phyloP scores from a whole-genome alignment of 2,113 vertebrate species.

The Zosterops hypoxanthus region DNA sequence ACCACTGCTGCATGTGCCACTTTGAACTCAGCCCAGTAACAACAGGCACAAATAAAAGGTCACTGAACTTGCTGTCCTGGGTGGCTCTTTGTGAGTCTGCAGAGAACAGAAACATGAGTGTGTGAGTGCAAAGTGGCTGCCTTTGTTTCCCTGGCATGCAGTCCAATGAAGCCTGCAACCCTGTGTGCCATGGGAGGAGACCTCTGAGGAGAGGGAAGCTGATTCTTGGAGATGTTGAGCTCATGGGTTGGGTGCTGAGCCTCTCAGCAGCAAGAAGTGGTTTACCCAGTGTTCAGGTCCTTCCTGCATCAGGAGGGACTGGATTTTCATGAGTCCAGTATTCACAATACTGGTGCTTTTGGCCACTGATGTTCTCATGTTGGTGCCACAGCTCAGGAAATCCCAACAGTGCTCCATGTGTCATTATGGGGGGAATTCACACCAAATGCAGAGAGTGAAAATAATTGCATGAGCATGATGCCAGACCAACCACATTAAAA shows the following conservation, averaged over 20 bases:
- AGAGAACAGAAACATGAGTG: background rate
- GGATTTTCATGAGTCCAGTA: background rate
- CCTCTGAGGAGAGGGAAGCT: background rate
- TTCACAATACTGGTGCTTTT: background rate
- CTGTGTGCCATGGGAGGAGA: fast-evolving
- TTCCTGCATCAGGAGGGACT: background rate
- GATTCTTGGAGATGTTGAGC: background rate
- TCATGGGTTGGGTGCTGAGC: background rate
- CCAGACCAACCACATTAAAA: background rate
- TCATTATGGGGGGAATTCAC: background rate
- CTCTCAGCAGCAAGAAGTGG: background rate
- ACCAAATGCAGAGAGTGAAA: background rate
- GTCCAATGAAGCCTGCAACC: fast-evolving
- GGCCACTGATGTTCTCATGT: background rate
- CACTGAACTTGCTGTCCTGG: background rate
- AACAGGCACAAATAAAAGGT: background rate
- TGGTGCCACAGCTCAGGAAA: background rate
- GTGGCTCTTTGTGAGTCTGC: background rate
- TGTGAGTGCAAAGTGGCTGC: background rate
- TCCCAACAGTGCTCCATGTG: background rate
- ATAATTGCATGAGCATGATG: background rate
- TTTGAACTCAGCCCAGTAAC: background rate
- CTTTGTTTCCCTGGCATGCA: background rate
- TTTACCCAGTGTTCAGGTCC: background rate
- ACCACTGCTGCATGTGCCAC: background rate